A percentile compares a stretch with the other conserved stretches of the same genome.
Conservation (phyloP, 1,140 invertebrate species). For the Magallana angulata region DNA sequence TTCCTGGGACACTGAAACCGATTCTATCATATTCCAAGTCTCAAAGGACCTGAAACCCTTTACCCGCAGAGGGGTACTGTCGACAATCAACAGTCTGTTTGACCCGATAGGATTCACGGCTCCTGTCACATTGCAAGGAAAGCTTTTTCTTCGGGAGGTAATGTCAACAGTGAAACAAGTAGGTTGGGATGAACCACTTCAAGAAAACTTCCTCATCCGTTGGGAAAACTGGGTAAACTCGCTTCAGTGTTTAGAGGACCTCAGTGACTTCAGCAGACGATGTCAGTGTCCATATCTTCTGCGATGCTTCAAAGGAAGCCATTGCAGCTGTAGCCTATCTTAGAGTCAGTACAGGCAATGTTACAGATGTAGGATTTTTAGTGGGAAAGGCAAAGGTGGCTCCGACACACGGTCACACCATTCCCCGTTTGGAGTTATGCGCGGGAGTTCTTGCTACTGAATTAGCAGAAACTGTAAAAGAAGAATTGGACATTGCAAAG, state of each 20-base stretch:
- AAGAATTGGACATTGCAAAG: conserved; percentile 41
- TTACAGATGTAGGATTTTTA: conserved; percentile 44
- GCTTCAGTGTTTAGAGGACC: background rate
- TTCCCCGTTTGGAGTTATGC: conserved; percentile 58
- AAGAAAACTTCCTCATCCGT: background rate
- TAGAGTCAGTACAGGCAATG: conserved; percentile 2
- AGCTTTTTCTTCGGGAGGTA: conserved; percentile 39
- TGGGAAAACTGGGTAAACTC: conserved; percentile 48
- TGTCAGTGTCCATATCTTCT: conserved; percentile 51
- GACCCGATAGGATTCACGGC: conserved; percentile 45
- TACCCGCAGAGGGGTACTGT: conserved; percentile 46
- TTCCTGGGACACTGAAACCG: conserved; percentile 50
- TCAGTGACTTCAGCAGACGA: background rate
- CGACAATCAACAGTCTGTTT: conserved; percentile 44
- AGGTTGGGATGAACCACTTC: conserved; percentile 41
- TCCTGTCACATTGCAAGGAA: conserved; percentile 43
- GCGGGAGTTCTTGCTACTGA: conserved; percentile 53
- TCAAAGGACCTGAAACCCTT: conserved; percentile 44
- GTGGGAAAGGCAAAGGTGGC: conserved; percentile 57
- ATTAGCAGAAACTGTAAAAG: conserved; percentile 35
- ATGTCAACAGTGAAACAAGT: background rate
- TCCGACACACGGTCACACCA: conserved; percentile 56
- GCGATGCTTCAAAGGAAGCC: conserved; percentile 56
- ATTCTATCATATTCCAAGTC: conserved; percentile 49
- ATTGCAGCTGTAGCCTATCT: conserved; percentile 54